Conservation (phyloP, 2,888 invertebrate species). For the Globia sparganii region DNA sequence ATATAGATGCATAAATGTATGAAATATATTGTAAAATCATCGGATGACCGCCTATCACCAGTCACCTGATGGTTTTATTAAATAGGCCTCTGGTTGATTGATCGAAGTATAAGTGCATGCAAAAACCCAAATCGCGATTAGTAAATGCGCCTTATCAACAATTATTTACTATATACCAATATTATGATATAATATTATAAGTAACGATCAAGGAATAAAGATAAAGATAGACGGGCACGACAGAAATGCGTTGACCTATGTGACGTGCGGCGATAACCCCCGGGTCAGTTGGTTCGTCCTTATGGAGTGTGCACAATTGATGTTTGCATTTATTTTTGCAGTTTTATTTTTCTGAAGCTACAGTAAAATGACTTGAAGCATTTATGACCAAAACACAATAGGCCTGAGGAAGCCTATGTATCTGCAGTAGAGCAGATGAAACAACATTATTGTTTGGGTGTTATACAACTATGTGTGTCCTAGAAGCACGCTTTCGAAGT, state of each 20-base stretch:
- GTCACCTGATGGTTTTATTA: background rate
- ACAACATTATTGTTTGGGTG: too few relatives aligned
- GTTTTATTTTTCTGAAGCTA: background rate
- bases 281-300: conserved; percentile 71
- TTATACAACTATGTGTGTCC: too few relatives aligned
- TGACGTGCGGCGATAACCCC: conserved; percentile 75
- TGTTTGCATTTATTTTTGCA: conserved; percentile 31
- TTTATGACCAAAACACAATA: too few relatives aligned
- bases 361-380: too few relatives aligned
- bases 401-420: too few relatives aligned
- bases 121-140: conserved; percentile 3
- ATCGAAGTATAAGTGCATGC: background rate
- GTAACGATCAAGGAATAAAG: conserved; percentile 77
- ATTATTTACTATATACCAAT: conserved; percentile 24
- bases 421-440: too few relatives aligned
- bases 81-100: background rate
- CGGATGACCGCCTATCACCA: background rate
- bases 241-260: conserved; percentile 82
- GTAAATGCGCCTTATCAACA: conserved; percentile 12
- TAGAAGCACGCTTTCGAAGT: too few relatives aligned
- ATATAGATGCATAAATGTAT: background rate
- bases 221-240: conserved; percentile 72
- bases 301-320: conserved; percentile 63
- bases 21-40: background rate
- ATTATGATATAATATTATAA: conserved; percentile 55